Evolutionary conservation across 1,140 invertebrate species (phyloP).

Genomic region (Dolichoris vasculosae): DNA sequence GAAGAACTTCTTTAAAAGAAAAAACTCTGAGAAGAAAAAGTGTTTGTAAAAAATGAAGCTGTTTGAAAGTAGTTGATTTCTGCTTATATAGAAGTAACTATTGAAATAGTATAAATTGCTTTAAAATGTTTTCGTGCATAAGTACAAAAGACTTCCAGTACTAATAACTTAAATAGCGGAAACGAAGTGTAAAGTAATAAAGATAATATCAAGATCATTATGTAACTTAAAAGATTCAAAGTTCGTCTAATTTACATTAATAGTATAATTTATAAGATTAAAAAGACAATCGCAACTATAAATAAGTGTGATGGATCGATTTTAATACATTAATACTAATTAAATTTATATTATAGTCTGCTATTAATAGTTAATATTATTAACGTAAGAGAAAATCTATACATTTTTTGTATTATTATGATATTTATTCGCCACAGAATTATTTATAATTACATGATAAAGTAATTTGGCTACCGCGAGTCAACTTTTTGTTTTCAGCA

Average conservation of each 20-base stretch:
- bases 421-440: background rate
- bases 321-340: background rate
- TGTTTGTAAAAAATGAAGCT: too few species aligned
- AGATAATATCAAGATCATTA: background rate
- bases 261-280: background rate
- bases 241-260: background rate
- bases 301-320: background rate
- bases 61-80: background rate
- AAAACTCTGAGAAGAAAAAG: too few species aligned
- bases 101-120: background rate
- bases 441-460: background rate
- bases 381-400: background rate
- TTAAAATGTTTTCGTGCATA: background rate
- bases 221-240: background rate
- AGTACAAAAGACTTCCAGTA: background rate
- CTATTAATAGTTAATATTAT: background rate
- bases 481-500: background rate
- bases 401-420: background rate
- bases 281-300: background rate
- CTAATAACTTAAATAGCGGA: background rate
- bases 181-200: background rate
- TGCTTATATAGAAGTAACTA: background rate
- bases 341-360: background rate
- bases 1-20: too few species aligned
- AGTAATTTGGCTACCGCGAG: background rate